Base-by-base conservation (phyloP, 2,797 vertebrate species). In the Phataginus tetradactyla region DNA sequence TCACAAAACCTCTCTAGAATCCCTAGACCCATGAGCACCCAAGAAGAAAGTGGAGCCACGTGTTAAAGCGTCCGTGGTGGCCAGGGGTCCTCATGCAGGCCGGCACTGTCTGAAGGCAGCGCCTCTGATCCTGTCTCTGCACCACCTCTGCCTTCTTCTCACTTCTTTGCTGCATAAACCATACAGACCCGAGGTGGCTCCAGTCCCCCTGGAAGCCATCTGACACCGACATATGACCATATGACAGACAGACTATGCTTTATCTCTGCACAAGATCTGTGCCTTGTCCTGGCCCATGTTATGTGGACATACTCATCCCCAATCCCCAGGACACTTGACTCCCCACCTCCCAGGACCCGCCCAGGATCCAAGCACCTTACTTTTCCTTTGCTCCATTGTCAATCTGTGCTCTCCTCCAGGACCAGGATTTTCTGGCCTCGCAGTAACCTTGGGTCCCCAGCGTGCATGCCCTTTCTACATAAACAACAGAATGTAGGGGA, bases 401-500 rank as follows among this genome's bases (percentile, higher is more conserved):
- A 42, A 4, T 32, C 53, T 57, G 83, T 0, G 2, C 59, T 68
- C 4, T 21, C 20, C 21, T 75, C 21, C 4, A 66, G 15, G 75
- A 84, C 86, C 59, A 29, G 37, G 45, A 49, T 34, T 80, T 68
- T 18, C 59, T n/a, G 63, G 74, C 17, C 32, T 17, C 25, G 11
- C 4, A 0, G n/a, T n/a, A 29, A 53, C 42, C 10, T 0, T 57
- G 55, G 68, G 63, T 64, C 32, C 21, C 23, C 8, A 4, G 69
- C 42, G 1, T 5, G 18, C 1, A 0, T 20, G 21, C 39, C 13
- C 55, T 91, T 88, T 68, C 29, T 34, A 1, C 12, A 39, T 25
- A 45, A 72, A 86, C 27, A 32, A 10, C 0, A 0, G 20, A 5
- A 27, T 20, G 4, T 11, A 2, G 1, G 25, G 8, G 1, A 59